Evolutionary conservation across 2,888 invertebrate genomes (phyloP), one percentile per base, ranked within the genome.

Genomic region (Cynaeus angustus): DNA sequence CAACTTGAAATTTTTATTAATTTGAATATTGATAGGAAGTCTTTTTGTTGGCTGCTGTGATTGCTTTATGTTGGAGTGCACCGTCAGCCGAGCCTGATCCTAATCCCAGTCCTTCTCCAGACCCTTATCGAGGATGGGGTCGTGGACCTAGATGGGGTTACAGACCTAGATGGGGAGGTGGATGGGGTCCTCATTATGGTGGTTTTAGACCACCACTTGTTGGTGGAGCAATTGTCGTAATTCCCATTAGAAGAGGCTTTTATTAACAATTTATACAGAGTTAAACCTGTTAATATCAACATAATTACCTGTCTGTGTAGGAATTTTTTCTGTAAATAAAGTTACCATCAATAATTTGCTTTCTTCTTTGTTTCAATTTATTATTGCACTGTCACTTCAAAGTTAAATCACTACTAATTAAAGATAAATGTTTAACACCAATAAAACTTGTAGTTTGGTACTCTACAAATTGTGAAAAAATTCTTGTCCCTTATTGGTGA

Each of bases 81-180:
- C 38, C 26, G 14, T 26, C 43, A 12, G 9, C 21, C 9, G 6
- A n/a, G 7, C 37, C 55, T 3, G 14, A 16, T 16, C 41, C 45
- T 45, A 30, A 16, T 37, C 43, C 58, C 8, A 16, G 14, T 41
- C 56, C 56, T 30, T 43, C 43, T 9, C 55, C 59, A 28, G 53
- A 58, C 8, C 46, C 55, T 5, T 55, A 59, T 8, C 50, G 62
- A 43, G 62, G 68, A 33, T 41, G 55, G 45, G 62, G 62, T n/a
- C 37, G 68, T 16, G 30, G 48, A 4, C 30, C 21, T 21, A 4
- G 21, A 21, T 21, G 21, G 21, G 21, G 52, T 53, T 33, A 33
- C 30, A 33, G 52, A 0, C 33, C 13, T 38, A 12, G 55, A 16
- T 52, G 52, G 52, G 52, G 52, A 12, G 52, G 55, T 3, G 55